phyloP scores from a whole-genome alignment of 2,797 vertebrate genomes.

The Xenops minutus region DNA sequence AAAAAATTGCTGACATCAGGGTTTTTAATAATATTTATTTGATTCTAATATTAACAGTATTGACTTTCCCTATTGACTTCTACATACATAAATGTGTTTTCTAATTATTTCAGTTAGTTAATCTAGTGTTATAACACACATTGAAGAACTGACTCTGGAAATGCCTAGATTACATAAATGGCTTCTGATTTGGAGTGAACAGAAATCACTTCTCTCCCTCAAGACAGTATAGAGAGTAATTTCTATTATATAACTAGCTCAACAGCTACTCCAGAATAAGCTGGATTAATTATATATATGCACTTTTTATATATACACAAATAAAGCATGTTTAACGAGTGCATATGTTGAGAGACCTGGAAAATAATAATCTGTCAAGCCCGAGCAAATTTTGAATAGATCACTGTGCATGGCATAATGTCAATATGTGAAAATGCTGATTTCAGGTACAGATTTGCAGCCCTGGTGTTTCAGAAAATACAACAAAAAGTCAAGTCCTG shows the following conservation, averaged over 20 bases:
- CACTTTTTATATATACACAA: neutral
- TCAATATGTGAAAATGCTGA: neutral
- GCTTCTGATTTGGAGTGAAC: neutral
- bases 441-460: neutral
- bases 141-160: neutral
- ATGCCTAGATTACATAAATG: neutral
- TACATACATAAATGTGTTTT: neutral
- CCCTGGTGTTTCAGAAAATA: neutral
- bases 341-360: neutral
- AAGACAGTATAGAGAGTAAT: neutral
- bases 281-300: neutral
- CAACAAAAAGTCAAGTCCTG: neutral
- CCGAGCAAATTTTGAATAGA: neutral
- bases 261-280: neutral
- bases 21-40: neutral
- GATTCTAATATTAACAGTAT: neutral
- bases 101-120: neutral
- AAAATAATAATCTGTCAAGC: neutral
- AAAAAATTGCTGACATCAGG: neutral
- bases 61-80: neutral
- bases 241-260: neutral
- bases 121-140: neutral
- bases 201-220: neutral
- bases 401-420: neutral
- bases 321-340: neutral